Conservation (phyloP, 2,113 vertebrate genomes). For the Oplegnathus fasciatus region DNA sequence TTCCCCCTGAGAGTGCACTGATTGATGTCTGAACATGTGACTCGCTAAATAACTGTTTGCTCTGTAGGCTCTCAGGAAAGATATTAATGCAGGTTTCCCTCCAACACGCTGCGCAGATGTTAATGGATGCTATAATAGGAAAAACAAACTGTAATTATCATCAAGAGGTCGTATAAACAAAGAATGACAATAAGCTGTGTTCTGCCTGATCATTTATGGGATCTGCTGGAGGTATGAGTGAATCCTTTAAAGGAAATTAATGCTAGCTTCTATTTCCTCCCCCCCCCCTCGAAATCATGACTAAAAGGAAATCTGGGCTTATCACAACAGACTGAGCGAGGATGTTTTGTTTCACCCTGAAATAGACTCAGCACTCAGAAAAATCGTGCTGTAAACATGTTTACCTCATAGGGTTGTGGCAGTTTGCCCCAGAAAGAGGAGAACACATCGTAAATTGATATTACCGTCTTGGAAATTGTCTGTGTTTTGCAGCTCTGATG, state of each 20-base stretch:
- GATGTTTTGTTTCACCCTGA: slow-evolving; percentile 47
- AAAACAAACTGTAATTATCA: slow-evolving; percentile 29
- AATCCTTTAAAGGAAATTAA: slow-evolving; percentile 43
- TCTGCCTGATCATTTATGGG: not conserved
- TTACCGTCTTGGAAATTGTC: not conserved
- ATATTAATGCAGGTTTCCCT: slow-evolving; percentile 34
- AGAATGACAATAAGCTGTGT: not conserved
- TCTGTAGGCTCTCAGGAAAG: slow-evolving; percentile 34
- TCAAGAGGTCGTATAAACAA: not conserved
- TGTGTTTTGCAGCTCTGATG: slow-evolving; percentile 8
- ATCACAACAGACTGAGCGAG: slow-evolving; percentile 22
- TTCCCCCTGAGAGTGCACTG: slow-evolving; percentile 43
- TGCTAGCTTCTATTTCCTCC: slow-evolving; percentile 36
- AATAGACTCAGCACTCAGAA: slow-evolving; percentile 17
- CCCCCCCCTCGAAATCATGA: not conserved
- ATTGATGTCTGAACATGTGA: slow-evolving; percentile 44
- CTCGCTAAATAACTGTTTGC: slow-evolving; percentile 44
- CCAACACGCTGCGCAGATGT: slow-evolving; percentile 1
- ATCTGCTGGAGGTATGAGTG: not conserved
- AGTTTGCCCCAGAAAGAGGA: not conserved
- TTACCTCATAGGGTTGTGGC: not conserved
- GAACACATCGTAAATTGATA: slow-evolving; percentile 6
- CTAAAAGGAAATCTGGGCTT: slow-evolving; percentile 37
- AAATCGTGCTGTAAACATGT: slow-evolving; percentile 59
- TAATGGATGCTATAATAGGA: slow-evolving; percentile 21